Evolutionary conservation across 2,888 invertebrate genomes (phyloP).

Genomic region (Drosophila nr. perissopoda): DNA sequence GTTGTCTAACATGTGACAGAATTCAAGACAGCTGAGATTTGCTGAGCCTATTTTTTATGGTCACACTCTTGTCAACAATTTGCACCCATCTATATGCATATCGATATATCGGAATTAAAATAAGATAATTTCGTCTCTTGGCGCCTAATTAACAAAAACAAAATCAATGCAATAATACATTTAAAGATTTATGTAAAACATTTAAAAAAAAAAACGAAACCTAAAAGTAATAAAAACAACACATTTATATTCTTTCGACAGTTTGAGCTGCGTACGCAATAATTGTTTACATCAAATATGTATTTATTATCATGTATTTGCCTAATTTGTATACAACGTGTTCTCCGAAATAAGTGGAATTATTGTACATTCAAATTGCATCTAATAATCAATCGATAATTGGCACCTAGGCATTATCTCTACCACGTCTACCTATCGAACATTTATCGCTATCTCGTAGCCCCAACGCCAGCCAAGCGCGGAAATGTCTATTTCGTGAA

Average conservation of each 20-base stretch:
- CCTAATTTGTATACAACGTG: not conserved
- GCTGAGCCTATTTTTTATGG: not conserved
- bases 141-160: not conserved
- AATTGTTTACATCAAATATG: no score
- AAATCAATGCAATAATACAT: not conserved
- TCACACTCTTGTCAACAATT: conserved; percentile 5
- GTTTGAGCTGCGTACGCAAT: no score
- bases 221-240: no score
- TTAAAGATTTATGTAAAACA: no score
- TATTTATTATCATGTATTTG: not conserved
- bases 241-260: no score
- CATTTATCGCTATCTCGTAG: conserved; percentile 32
- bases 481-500: conserved; percentile 70
- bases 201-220: no score
- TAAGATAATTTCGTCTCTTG: not conserved
- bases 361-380: not conserved
- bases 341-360: not conserved
- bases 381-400: conserved; percentile 2
- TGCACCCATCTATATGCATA: not conserved
- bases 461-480: conserved; percentile 56
- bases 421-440: conserved; percentile 22
- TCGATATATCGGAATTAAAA: conserved; percentile 13
- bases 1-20: conserved; percentile 15
- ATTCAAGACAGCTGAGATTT: not conserved
- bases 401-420: not conserved